phyloP scores from a whole-genome alignment of 2,888 invertebrate genomes.

The Acanthococcus lagerstroemiae region DNA sequence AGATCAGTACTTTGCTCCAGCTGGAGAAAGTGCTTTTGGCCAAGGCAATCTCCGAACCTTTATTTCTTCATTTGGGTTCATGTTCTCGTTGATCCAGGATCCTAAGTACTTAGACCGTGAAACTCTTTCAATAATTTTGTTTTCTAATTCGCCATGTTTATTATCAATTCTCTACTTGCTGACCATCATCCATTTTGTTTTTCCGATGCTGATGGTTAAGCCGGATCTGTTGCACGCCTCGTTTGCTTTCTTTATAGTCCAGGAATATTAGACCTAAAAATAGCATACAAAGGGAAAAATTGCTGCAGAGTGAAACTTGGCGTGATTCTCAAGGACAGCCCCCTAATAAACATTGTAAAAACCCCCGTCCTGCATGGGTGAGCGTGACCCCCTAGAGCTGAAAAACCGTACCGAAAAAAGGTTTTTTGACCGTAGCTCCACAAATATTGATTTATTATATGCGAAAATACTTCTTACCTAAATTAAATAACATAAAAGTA shows the following conservation, averaged over 20 bases:
- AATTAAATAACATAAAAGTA: no score
- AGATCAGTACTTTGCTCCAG: neutral
- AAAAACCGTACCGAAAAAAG: no score
- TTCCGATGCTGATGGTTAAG: neutral
- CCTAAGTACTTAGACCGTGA: neutral
- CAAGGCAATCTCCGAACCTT: neutral
- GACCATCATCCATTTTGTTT: neutral
- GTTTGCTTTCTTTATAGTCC: neutral
- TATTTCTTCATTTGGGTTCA: neutral
- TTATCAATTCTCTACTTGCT: neutral
- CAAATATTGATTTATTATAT: no score
- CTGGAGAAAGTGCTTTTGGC: neutral
- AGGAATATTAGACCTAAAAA: no score
- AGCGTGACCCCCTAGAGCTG: no score
- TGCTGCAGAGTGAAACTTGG: no score
- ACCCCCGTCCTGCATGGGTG: no score
- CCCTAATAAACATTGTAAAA: no score
- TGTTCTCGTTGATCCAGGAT: neutral
- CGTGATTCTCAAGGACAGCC: no score
- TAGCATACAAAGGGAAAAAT: no score
- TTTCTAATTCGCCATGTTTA: neutral
- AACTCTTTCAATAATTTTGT: neutral
- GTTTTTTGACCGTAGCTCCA: no score
- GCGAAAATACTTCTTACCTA: no score
- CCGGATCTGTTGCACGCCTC: neutral